Evolutionary conservation across 2,888 invertebrate genomes (phyloP).

Genomic region (Flexamia atlantica): DNA sequence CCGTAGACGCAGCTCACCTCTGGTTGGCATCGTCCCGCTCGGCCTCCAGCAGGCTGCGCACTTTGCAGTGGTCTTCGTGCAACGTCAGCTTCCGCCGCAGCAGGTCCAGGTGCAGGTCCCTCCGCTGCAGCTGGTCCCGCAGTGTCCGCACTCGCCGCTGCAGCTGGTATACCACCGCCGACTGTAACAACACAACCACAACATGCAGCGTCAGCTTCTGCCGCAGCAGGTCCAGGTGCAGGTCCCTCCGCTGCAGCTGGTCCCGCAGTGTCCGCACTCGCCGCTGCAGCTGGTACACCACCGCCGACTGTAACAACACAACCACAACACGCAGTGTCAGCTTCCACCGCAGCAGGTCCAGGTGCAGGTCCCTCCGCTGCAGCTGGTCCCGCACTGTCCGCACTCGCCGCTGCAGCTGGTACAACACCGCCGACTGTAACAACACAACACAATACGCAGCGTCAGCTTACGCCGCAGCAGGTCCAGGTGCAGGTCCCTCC

Average conservation of each 20-base stretch:
- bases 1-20: too few relatives aligned
- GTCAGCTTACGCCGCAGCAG: slow-evolving; percentile 91
- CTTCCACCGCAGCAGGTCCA: slow-evolving; percentile 93
- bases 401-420: slow-evolving; percentile 92
- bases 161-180: slow-evolving; percentile 92
- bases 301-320: slow-evolving; percentile 83
- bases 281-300: slow-evolving; percentile 94
- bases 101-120: slow-evolving; percentile 94
- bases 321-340: slow-evolving; percentile 90
- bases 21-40: slow-evolving; percentile 76
- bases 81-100: slow-evolving; percentile 91
- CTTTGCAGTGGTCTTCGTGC: slow-evolving; percentile 86
- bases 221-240: too few relatives aligned
- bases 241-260: too few relatives aligned
- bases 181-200: slow-evolving; percentile 78
- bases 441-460: too few relatives aligned
- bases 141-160: slow-evolving; percentile 91
- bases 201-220: slow-evolving; percentile 91
- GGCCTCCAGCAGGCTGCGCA: slow-evolving; percentile 79
- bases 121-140: slow-evolving; percentile 93
- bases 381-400: slow-evolving; percentile 93
- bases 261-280: slow-evolving; percentile 89
- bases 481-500: slow-evolving; percentile 95
- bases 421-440: slow-evolving; percentile 88
- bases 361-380: slow-evolving; percentile 93